These are phyloP conservation scores for Centropus unirufus DNA, from an alignment of 2,113 vertebrate species.

Conservation along the genomic window DNA sequence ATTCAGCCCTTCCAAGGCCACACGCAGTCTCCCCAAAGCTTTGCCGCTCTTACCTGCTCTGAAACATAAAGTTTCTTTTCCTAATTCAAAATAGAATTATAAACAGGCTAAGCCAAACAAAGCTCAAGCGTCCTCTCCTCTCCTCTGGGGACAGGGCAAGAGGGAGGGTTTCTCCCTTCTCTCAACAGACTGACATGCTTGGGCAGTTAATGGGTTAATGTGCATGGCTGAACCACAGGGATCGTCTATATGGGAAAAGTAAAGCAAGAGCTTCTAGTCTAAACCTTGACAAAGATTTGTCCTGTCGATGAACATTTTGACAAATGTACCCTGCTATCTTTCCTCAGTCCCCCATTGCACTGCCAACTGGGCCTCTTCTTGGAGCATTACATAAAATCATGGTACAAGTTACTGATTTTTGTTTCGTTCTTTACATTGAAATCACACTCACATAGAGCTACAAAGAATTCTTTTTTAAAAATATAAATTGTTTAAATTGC, in stretches of 20 bases:
- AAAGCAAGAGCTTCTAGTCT: neutral
- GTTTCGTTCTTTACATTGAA: neutral
- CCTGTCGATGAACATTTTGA: neutral
- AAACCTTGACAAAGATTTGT: neutral
- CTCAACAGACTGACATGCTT: neutral
- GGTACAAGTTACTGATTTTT: neutral
- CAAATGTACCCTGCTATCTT: neutral
- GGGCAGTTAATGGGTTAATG: neutral
- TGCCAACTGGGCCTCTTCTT: neutral
- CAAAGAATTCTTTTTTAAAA: neutral
- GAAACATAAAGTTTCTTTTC: neutral
- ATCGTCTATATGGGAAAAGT: accelerated
- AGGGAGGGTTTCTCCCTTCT: neutral
- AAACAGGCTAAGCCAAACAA: neutral
- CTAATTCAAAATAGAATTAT: neutral
- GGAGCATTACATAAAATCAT: neutral
- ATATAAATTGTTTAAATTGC: neutral
- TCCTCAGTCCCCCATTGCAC: neutral
- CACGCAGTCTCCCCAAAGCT: neutral
- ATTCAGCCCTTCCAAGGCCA: neutral
- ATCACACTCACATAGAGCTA: neutral
- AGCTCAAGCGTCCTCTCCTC: neutral
- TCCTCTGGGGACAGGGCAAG: neutral
- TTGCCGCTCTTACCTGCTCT: neutral
- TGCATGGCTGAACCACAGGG: neutral